Conservation (phyloP, 2,797 vertebrate species). For the Eulemur rubriventer region DNA sequence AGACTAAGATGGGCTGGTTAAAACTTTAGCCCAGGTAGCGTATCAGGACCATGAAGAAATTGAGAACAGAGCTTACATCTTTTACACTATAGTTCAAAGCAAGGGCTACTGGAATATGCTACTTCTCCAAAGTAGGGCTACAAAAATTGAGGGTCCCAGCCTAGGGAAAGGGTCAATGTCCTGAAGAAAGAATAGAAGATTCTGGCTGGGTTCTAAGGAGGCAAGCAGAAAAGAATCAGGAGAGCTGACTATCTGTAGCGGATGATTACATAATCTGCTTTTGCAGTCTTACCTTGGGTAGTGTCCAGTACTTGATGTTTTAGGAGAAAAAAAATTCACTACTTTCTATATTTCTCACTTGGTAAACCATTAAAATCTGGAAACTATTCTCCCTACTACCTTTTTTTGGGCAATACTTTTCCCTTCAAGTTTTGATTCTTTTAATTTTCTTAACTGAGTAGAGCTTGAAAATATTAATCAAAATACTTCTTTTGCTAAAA, state of each 20-base stretch:
- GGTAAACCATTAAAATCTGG: conserved; percentile 41
- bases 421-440: background rate
- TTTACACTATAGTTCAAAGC: conserved; percentile 34
- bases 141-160: background rate
- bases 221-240: background rate
- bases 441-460: conserved; percentile 24
- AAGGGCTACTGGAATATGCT: background rate
- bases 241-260: background rate
- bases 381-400: background rate
- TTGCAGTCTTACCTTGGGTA: conserved; percentile 15
- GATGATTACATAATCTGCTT: conserved; percentile 8
- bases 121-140: background rate
- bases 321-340: background rate
- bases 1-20: background rate
- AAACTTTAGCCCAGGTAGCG: background rate
- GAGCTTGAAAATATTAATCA: conserved; percentile 40
- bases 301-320: conserved; percentile 40
- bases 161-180: background rate
- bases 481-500: conserved; percentile 11
- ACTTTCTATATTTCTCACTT: conserved; percentile 45
- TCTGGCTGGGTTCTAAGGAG: background rate
- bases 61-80: background rate
- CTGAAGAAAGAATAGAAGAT: background rate
- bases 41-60: background rate
- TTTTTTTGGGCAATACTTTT: background rate